Percentiles rank a stretch among this genome's conserved stretches.
phyloP scores from a whole-genome alignment of 2,888 invertebrate species.

The Ariolimax columbianus region DNA sequence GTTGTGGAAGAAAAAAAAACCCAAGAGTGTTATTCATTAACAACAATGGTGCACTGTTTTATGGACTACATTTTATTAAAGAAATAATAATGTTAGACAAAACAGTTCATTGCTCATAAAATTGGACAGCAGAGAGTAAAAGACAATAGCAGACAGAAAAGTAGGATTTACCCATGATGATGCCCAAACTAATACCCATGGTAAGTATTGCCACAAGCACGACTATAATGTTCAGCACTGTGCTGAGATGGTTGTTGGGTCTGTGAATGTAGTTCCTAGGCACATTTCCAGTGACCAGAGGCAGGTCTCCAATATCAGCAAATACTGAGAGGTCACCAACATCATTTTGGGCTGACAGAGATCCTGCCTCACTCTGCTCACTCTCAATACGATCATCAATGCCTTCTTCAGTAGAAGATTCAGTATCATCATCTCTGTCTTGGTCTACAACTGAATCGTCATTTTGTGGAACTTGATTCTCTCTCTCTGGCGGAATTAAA shows the following conservation, averaged over 20 bases:
- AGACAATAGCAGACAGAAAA: neutral
- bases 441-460: neutral
- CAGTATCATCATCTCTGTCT: slow-evolving; percentile 51
- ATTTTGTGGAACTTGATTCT: neutral
- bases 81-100: too few relatives aligned
- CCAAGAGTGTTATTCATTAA: too few relatives aligned
- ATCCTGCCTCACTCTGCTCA: slow-evolving; percentile 58
- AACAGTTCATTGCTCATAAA: too few relatives aligned
- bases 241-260: slow-evolving; percentile 55
- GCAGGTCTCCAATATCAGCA: slow-evolving; percentile 58
- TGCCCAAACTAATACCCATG: slow-evolving; percentile 55
- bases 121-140: too few relatives aligned
- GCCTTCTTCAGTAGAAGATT: slow-evolving; percentile 53
- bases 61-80: too few relatives aligned
- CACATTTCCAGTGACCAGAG: slow-evolving; percentile 53
- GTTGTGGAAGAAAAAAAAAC: too few relatives aligned
- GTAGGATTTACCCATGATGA: slow-evolving; percentile 53
- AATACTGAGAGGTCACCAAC: slow-evolving; percentile 54
- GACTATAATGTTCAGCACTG: slow-evolving; percentile 54
- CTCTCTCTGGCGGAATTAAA: neutral
- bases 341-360: slow-evolving; percentile 52
- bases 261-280: slow-evolving; percentile 56
- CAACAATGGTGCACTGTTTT: too few relatives aligned
- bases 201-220: slow-evolving; percentile 54
- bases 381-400: slow-evolving; percentile 59